A percentile compares a stretch with the other conserved stretches of the same genome.
These are phyloP conservation scores for Melanotaenia nigrans DNA, from an alignment of 2,797 vertebrate genomes.

Conservation along the genomic window DNA sequence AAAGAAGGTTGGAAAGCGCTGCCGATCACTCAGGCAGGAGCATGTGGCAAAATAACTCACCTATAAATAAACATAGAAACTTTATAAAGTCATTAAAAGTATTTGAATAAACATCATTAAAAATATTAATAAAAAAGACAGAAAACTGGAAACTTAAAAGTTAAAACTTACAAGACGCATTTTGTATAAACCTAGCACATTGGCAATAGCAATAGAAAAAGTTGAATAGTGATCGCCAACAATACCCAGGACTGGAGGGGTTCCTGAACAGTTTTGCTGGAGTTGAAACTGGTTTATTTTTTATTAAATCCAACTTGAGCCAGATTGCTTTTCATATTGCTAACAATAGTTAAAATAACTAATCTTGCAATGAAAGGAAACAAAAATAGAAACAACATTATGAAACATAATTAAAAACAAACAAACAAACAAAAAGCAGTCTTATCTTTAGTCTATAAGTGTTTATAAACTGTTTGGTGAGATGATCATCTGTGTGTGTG, in stretches of 20 bases:
- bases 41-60: slow-evolving; percentile 67
- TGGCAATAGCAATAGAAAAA: slow-evolving; percentile 36
- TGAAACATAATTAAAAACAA: too few species aligned
- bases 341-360: too few species aligned
- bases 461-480: too few species aligned
- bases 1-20: slow-evolving; percentile 54
- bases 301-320: too few species aligned
- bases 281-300: slow-evolving; percentile 36
- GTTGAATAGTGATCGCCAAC: slow-evolving; percentile 43
- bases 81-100: not conserved
- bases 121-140: not conserved
- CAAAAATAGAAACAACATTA: too few species aligned
- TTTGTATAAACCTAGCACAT: slow-evolving; percentile 33
- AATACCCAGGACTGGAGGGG: slow-evolving; percentile 26
- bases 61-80: slow-evolving; percentile 3
- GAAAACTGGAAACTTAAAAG: not conserved
- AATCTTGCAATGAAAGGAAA: too few species aligned
- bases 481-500: too few species aligned
- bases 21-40: slow-evolving; percentile 50
- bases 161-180: slow-evolving; percentile 29
- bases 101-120: not conserved
- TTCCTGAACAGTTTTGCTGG: slow-evolving; percentile 39
- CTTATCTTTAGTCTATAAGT: too few species aligned
- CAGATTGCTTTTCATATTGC: too few species aligned
- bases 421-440: too few species aligned